Evolutionary conservation across 1,140 invertebrate species (phyloP), one percentile per base, ranked within the genome.

Genomic region (Lepidurus apus): DNA sequence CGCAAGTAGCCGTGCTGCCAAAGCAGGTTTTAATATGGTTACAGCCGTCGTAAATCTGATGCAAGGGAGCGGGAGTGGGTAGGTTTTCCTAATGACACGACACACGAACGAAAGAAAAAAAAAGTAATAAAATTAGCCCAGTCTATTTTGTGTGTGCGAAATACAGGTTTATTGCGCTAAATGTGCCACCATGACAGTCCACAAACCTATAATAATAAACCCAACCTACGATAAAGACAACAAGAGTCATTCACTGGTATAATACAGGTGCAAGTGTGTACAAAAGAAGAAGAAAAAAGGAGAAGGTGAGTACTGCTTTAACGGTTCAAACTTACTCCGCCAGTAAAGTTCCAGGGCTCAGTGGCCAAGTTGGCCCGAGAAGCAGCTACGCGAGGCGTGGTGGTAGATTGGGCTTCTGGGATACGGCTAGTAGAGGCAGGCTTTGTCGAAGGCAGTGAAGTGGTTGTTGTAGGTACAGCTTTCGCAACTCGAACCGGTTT

Each of bases 1-100:
- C 76, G 43, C 79, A 80, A 13, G n/a, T 77, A 10, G 44, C 21
- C 10, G 79, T 73, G 47, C 21, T 53, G 53, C 79, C 79, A 24
- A 80, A 80, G 47, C 79, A 80, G 34, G 76, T 77, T 34, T 80
- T 80, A 13, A 77, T 43, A 42, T 77, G 53, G n/a, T 73, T 77
- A 42, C 79, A 80, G 9, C 76, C 79, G 42, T 73, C 34, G 76
- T 80, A 80, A 26, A 80, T 44, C 17, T 76, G 53, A 8, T 76
- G 74, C 21, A 75, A 73, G 21, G 77, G 75, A 17, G 79, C 75
- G n/a, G 79, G 76, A 13, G 76, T 73, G 43, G 76, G 74, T 21
- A 47, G 34, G 11, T 13, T 74, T 73, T 74, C 42, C 44, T 43
- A 47, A 34, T 74, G 47, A 17, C 9, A 21, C 42, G 13, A 1